Evolutionary conservation across 2,888 invertebrate genomes (phyloP).

Genomic region (Meteorus cinctellus): DNA sequence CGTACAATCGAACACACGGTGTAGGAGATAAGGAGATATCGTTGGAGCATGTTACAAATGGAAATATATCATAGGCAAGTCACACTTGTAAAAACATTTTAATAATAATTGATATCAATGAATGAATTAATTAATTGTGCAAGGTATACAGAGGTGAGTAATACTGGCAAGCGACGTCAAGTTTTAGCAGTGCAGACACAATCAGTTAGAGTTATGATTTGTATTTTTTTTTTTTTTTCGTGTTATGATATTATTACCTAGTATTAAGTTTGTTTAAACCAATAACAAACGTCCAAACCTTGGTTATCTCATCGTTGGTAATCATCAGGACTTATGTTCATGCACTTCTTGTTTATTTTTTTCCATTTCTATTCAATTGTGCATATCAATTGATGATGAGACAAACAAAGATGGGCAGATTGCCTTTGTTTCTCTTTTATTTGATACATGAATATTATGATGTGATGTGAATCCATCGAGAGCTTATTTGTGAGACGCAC

Average conservation of each 20-base stretch:
- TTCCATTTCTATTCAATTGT: background rate
- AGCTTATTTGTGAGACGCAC: slow-evolving; percentile 46
- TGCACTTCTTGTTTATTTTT: background rate
- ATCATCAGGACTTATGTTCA: background rate
- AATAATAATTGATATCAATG: slow-evolving; percentile 50
- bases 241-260: slow-evolving; percentile 56
- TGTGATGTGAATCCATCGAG: slow-evolving; percentile 32
- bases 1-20: slow-evolving; percentile 44
- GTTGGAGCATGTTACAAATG: slow-evolving; percentile 36
- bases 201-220: slow-evolving; percentile 59
- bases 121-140: slow-evolving; percentile 63
- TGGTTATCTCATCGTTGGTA: background rate
- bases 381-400: slow-evolving; percentile 55
- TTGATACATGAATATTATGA: slow-evolving; percentile 44
- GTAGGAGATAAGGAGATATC: slow-evolving; percentile 40
- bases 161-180: slow-evolving; percentile 71
- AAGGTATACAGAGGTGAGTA: slow-evolving; percentile 67
- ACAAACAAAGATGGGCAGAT: slow-evolving; percentile 54
- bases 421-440: slow-evolving; percentile 47
- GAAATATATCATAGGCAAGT: slow-evolving; percentile 55
- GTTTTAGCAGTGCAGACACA: slow-evolving; percentile 66
- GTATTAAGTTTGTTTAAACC: slow-evolving; percentile 41
- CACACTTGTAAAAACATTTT: slow-evolving; percentile 71
- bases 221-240: slow-evolving; percentile 47
- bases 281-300: slow-evolving; percentile 31